A percentile compares a stretch with the other conserved stretches of the same genome.
These are phyloP conservation scores for Kryphioiulus occultus DNA, from an alignment of 2,888 invertebrate genomes.

Conservation along the genomic window DNA sequence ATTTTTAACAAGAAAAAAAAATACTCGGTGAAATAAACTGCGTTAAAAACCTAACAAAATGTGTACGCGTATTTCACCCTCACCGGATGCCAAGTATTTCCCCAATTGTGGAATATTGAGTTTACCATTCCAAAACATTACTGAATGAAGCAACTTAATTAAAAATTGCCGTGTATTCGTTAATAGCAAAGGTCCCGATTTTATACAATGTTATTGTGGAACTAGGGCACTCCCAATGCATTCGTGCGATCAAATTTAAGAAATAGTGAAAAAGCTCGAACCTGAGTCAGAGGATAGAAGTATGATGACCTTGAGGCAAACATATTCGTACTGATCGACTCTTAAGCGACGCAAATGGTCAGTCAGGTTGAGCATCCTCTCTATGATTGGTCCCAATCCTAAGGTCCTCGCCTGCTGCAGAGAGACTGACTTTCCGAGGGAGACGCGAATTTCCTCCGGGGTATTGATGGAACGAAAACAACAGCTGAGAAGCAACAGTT, in stretches of 20 bases:
- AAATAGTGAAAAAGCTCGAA: slow-evolving; percentile 43
- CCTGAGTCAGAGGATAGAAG: slow-evolving; percentile 84
- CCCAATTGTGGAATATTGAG: too few species aligned
- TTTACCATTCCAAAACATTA: too few species aligned
- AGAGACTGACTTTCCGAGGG: slow-evolving; percentile 69
- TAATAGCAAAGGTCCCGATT: too few species aligned
- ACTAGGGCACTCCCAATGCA: too few species aligned
- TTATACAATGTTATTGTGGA: too few species aligned
- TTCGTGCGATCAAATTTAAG: too few species aligned
- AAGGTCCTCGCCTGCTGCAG: slow-evolving; percentile 74
- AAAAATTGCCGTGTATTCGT: too few species aligned
- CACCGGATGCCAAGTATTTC: too few species aligned
- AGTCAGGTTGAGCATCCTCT: slow-evolving; percentile 92
- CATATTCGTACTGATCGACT: slow-evolving; percentile 95
- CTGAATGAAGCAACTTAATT: too few species aligned
- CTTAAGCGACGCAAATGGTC: slow-evolving; percentile 87
- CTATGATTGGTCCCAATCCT: slow-evolving; percentile 76
- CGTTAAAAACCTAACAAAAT: not conserved
- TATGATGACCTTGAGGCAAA: slow-evolving; percentile 94
- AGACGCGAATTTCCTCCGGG: slow-evolving; percentile 78
- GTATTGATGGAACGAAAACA: slow-evolving; percentile 92
- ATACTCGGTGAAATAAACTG: not conserved
- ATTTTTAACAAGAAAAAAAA: not conserved
- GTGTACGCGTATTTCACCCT: not conserved
- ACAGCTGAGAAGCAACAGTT: slow-evolving; percentile 87